Evolutionary conservation across 2,888 invertebrate species (phyloP).

Genomic region (Drosophila phalerata): DNA sequence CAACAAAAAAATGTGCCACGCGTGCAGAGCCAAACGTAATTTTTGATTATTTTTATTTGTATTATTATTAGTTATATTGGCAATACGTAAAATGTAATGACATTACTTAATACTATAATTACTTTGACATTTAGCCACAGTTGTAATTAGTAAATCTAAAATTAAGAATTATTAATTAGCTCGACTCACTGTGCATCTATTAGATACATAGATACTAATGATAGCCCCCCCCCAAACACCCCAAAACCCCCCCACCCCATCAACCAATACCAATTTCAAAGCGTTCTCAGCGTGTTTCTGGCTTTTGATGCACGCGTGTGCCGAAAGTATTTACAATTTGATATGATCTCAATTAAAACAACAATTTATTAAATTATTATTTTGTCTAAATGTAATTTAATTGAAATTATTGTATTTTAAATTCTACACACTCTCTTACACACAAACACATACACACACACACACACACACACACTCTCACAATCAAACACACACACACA

Average conservation of each 20-base stretch:
- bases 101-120: conserved; percentile 32
- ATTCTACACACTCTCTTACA: conserved; percentile 21
- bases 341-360: conserved; percentile 73
- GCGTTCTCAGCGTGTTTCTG: conserved; percentile 76
- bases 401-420: conserved; percentile 69
- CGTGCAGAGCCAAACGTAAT: conserved; percentile 58
- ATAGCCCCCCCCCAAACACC: conserved; percentile 18
- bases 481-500: not conserved
- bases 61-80: conserved; percentile 49
- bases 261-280: conserved; percentile 62
- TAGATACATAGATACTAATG: conserved; percentile 40
- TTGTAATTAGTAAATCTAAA: conserved; percentile 43
- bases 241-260: no score
- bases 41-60: conserved; percentile 29
- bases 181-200: conserved; percentile 51
- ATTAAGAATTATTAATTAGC: conserved; percentile 37
- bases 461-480: not conserved
- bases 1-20: conserved; percentile 38
- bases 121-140: conserved; percentile 26
- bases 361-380: conserved; percentile 62
- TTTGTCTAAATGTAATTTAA: conserved; percentile 71
- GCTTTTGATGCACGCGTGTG: conserved; percentile 66
- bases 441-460: conserved; percentile 2
- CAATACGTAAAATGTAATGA: conserved; percentile 63
- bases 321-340: conserved; percentile 75